Evolutionary conservation across 2,888 invertebrate genomes (phyloP).

Genomic region (Heliconius hortense): DNA sequence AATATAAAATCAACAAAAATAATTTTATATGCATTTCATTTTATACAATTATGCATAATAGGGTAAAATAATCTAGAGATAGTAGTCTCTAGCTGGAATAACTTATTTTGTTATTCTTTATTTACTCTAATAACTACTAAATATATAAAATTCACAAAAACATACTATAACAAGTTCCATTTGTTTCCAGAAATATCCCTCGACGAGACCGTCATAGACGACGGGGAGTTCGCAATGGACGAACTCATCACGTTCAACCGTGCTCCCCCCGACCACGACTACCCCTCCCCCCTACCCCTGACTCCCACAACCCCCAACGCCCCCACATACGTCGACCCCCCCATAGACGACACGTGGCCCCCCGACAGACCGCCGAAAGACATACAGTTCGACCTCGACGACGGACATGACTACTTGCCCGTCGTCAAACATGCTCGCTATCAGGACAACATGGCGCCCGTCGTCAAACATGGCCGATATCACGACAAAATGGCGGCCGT

Average conservation of each 20-base stretch:
- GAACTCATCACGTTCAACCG: slow-evolving; percentile 82
- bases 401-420: slow-evolving; percentile 69
- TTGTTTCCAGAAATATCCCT: slow-evolving; percentile 64
- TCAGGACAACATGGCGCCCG: slow-evolving; percentile 63
- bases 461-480: slow-evolving; percentile 60
- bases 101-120: not conserved
- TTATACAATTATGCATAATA: too few relatives aligned
- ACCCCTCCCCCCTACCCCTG: slow-evolving; percentile 49
- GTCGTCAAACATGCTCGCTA: slow-evolving; percentile 62
- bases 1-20: too few relatives aligned
- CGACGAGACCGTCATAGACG: slow-evolving; percentile 79
- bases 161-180: not conserved
- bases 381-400: slow-evolving; percentile 70
- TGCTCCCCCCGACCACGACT: slow-evolving; percentile 76
- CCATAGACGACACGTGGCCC: slow-evolving; percentile 83
- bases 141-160: not conserved
- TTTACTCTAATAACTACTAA: not conserved
- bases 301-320: slow-evolving; percentile 49
- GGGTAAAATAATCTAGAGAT: too few relatives aligned
- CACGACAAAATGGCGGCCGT: slow-evolving; percentile 54
- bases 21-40: too few relatives aligned
- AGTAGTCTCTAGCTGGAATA: not conserved
- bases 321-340: slow-evolving; percentile 79
- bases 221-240: slow-evolving; percentile 83
- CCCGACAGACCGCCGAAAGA: slow-evolving; percentile 80